A percentile compares a stretch with the other conserved stretches of the same genome.
These are phyloP conservation scores for Dryobotodes eremita DNA, from an alignment of 2,888 invertebrate species.

Conservation along the genomic window DNA sequence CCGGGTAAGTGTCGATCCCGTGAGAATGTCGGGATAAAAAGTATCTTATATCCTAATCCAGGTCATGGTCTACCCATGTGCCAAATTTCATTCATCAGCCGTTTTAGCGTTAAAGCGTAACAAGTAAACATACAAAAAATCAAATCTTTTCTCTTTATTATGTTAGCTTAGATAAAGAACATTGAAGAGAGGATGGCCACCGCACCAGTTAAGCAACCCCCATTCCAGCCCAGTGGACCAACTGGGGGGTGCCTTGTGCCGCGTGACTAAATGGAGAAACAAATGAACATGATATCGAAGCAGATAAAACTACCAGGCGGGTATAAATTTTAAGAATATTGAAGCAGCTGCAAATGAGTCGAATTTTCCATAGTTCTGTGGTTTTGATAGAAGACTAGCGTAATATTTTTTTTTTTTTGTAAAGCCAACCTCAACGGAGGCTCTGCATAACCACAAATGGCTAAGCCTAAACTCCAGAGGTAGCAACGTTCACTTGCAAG, in stretches of 20 bases:
- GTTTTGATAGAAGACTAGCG: background rate
- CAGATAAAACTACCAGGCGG: conserved; percentile 11
- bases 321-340: background rate
- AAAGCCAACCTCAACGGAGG: background rate
- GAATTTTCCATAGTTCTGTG: background rate
- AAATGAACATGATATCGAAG: background rate
- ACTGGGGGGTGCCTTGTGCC: conserved; percentile 97
- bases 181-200: background rate
- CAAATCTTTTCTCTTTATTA: no score
- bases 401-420: background rate
- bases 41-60: no score
- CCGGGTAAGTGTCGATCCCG: no score
- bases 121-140: no score
- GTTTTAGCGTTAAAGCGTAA: no score
- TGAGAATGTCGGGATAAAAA: no score
- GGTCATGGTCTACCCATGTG: no score
- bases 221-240: conserved; percentile 93
- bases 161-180: background rate
- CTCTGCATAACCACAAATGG: background rate
- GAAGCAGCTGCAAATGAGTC: background rate
- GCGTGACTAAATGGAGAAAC: conserved; percentile 72
- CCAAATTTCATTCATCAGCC: no score
- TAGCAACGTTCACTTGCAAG: background rate
- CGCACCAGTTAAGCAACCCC: no score
- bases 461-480: background rate